Evolutionary conservation across 2,888 invertebrate genomes (phyloP), one percentile per base, ranked within the genome.

Genomic region (Stratiomys singularior): DNA sequence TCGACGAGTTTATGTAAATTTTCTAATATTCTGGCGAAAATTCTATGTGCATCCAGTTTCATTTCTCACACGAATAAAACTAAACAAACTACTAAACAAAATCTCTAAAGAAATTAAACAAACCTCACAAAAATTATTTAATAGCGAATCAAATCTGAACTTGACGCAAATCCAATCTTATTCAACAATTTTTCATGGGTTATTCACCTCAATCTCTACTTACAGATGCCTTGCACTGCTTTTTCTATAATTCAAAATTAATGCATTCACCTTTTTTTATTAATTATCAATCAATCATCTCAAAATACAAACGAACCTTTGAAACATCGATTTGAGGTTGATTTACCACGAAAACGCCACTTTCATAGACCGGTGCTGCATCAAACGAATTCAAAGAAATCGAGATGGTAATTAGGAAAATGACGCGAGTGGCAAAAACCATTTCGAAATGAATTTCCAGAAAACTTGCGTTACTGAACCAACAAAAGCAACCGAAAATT

Each of bases 251-350:
- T n/a, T n/a, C n/a, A n/a, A n/a, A n/a, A n/a, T n/a, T n/a, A n/a
- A n/a, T n/a, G n/a, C n/a, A n/a, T n/a, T n/a, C n/a, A n/a, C n/a
- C n/a, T n/a, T n/a, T n/a, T n/a, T n/a, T n/a, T n/a, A n/a, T n/a
- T n/a, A n/a, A n/a, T n/a, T n/a, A n/a, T n/a, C n/a, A n/a, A n/a
- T n/a, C n/a, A 69, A 69, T 23, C 47, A 69, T 18, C 2, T 13
- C 30, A 47, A 69, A 23, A 21, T 30, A 69, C 25, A 13, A 47
- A 69, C 69, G 46, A 47, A 69, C 69, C 69, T 69, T 69, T 47
- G 30, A 47, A 69, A 44, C 37, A 47, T 69, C 46, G 47, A 5
- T 44, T 27, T 28, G 18, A 23, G 46, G 18, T 4, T 47, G 46
- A 47, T 69, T 69, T 44, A 44, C 47, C 46, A 69, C 47, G 13